Evolutionary conservation across 2,888 invertebrate species (phyloP).

Genomic region (Dolomedes plantarius): DNA sequence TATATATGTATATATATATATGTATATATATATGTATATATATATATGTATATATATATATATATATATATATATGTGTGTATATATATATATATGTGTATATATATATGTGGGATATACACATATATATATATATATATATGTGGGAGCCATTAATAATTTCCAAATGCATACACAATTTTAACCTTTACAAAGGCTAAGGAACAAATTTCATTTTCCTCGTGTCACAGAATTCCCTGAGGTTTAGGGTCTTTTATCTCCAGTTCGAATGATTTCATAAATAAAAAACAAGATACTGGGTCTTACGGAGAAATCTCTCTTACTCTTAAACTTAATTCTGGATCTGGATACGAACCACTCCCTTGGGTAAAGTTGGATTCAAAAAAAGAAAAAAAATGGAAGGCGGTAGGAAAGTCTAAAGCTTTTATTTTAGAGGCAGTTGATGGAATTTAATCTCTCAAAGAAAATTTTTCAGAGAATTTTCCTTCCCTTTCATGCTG

Average conservation of each 20-base stretch:
- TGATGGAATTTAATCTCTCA: background rate
- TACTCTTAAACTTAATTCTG: background rate
- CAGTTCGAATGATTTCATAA: background rate
- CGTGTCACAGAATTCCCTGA: background rate
- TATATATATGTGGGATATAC: too few relatives aligned
- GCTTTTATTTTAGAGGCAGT: constrained; percentile 8
- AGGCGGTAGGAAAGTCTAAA: too few relatives aligned
- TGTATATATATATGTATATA: too few relatives aligned
- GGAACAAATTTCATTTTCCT: background rate
- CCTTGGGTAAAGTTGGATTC: background rate
- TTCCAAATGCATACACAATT: too few relatives aligned
- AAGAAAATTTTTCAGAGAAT: background rate
- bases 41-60: too few relatives aligned
- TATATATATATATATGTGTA: too few relatives aligned
- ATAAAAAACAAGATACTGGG: background rate
- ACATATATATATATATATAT: too few relatives aligned
- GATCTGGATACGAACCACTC: background rate
- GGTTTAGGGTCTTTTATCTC: background rate
- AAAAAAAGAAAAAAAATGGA: background rate
- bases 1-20: too few relatives aligned
- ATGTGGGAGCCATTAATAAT: too few relatives aligned
- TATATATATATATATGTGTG: too few relatives aligned
- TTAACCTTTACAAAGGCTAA: too few relatives aligned
- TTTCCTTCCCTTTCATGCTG: background rate
- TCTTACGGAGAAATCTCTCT: background rate